Evolutionary conservation across 2,113 vertebrate genomes (phyloP), one percentile per base, ranked within the genome.

Genomic region (Polypterus senegalus): DNA sequence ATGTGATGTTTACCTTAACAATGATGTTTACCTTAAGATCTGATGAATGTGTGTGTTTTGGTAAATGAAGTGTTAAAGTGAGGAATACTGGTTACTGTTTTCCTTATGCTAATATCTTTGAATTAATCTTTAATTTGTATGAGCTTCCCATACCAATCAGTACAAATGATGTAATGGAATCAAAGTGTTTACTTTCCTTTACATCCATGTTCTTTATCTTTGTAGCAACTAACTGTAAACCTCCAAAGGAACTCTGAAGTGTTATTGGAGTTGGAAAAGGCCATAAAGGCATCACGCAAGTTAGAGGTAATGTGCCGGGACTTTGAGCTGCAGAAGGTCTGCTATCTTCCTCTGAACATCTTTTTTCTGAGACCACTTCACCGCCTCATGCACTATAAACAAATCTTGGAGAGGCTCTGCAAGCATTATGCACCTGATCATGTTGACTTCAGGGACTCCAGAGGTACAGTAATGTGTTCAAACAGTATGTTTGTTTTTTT

Each of bases 241-340:
- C 82, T 97, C 67, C 86, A 91, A 79, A 92, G 86, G 75, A 92
- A 93, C 79, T 78, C 85, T 1, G 94, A 97, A 65, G 81, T 89
- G 6, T 69, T 98, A 82, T 66, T 87, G 66, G 91, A 92, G 54
- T 67, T 98, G 79, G 92, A 97, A 74, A 86, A 81, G 0, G 79
- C 81, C 1, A 89, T 92, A 70, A 83, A 78, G 73, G 74, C 69
- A 7, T 95, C 91, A 1, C 86, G 86, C 61, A 82, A 78, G 74
- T 70, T 98, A 76, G 92, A 97, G 76, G 76, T 52, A 11, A 72
- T 92, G 54, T 97, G 92, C 83, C 79, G 92, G 61, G 94, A 98
- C 73, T 97, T 98, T 59, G 96, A 99, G 73, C 85, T 94, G 74
- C 94, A 99, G 70, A 98, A 98, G 70, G 95, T 94, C 69, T 99